Evolutionary conservation across 2,888 invertebrate species (phyloP), one percentile per base, ranked within the genome.

Genomic region (Synanthedon myopaeformis): DNA sequence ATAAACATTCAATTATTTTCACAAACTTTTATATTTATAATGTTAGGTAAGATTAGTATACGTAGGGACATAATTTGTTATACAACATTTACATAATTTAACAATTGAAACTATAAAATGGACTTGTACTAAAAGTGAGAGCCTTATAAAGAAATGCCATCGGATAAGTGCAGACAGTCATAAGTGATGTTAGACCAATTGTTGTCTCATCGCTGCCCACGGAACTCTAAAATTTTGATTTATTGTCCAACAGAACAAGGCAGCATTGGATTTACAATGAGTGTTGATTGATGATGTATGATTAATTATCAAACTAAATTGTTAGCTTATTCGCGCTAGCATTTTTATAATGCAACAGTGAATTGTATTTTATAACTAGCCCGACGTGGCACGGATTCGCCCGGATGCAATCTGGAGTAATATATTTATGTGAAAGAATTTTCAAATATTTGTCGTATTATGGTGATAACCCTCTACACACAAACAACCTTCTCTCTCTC

Each of bases 211-310:
- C 23, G 54, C 51, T 23, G 52, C 54, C 55, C 54, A 64, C 66
- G 65, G 70, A 67, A 56, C 70, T 65, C 75, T 60, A n/a, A 66
- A 72, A 70, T 61, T 35, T 61, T 80, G 80, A 81, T 80, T 77
- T 77, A 81, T 81, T 72, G 66, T 69, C 62, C 67, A 58, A 61
- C 56, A 67, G 28, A 17, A 62, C 58, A 63, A 51, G 48, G 53
- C 55, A 55, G 52, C 13, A 53, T 48, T 41, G 11, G 41, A 51
- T 28, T n/a, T 12, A 45, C 14, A 45, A 13, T 45, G 14, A 8
- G 6, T 45, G 45, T 45, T 45, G 17, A 45, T 13, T 45, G 45
- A 35, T 35, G 35, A 35, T 35, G 35, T 35, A 35, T 35, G 35
- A 35, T 35, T 35, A 35, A 35, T 35, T 35, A 35, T 10, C 5